These are phyloP conservation scores for Sipunculus nudus DNA, from an alignment of 2,888 invertebrate genomes.

Conservation along the genomic window DNA sequence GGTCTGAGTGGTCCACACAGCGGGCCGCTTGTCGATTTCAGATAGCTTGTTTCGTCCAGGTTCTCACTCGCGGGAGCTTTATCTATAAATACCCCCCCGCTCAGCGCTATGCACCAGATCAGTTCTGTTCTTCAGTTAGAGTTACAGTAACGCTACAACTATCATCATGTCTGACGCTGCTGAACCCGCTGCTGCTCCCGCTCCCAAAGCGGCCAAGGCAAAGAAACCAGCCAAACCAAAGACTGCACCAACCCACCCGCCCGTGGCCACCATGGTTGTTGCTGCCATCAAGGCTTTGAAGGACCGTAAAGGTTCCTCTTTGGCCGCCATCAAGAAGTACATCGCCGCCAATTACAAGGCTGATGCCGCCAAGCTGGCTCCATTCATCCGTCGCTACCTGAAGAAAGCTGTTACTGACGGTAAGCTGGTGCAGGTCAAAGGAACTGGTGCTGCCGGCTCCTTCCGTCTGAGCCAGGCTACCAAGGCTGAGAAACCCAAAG, in stretches of 20 bases:
- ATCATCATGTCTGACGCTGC: too few relatives aligned
- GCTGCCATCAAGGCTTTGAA: conserved; percentile 66
- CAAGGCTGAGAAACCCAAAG: conserved; percentile 2
- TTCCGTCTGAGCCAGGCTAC: conserved; percentile 42
- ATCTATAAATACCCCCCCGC: too few relatives aligned
- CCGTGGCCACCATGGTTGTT: conserved; percentile 72
- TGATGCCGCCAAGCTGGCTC: conserved; percentile 71
- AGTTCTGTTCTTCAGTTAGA: too few relatives aligned
- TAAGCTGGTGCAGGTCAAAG: conserved; percentile 54
- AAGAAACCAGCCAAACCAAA: conserved; percentile 22
- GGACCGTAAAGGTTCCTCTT: conserved; percentile 72
- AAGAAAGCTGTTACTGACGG: conserved; percentile 70
- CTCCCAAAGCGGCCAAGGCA: too few relatives aligned
- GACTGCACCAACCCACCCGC: conserved; percentile 67
- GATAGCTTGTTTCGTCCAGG: too few relatives aligned
- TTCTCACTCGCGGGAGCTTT: too few relatives aligned
- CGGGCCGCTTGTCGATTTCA: too few relatives aligned
- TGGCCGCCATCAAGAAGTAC: conserved; percentile 74
- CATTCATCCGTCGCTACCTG: conserved; percentile 73
- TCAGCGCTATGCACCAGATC: too few relatives aligned
- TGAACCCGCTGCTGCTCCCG: too few relatives aligned
- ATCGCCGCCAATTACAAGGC: conserved; percentile 72
- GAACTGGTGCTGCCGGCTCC: conserved; percentile 53
- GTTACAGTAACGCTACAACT: too few relatives aligned
- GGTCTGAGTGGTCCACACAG: too few relatives aligned